Percentiles rank a stretch among this genome's conserved stretches.
These are phyloP conservation scores for Crocidura indochinensis DNA, from an alignment of 2,797 vertebrate species.

Conservation along the genomic window DNA sequence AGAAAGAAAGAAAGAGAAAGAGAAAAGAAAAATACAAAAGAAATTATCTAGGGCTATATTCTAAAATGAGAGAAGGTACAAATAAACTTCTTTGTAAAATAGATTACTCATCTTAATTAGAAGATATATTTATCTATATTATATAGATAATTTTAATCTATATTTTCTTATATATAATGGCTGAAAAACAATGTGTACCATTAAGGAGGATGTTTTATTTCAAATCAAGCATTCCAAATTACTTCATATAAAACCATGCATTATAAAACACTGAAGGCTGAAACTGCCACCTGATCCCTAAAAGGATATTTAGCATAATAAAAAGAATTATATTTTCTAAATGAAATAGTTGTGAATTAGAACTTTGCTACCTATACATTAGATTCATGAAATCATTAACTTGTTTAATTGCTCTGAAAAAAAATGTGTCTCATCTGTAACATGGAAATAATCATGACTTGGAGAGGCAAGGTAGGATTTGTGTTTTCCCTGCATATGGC, in stretches of 20 bases:
- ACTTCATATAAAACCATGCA: neutral
- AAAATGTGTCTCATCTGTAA: neutral
- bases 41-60: neutral
- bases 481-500: no score
- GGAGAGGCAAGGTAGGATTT: no score
- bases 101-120: no score
- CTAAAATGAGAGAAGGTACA: conserved; percentile 29
- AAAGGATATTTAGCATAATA: neutral
- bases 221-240: neutral
- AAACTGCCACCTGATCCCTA: neutral
- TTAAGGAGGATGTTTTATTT: neutral
- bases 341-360: neutral
- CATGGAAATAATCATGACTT: conserved; percentile 11
- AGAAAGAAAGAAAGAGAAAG: no score
- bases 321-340: neutral
- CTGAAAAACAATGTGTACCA: neutral
- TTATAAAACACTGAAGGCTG: neutral
- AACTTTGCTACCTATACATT: neutral
- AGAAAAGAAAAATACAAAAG: no score
- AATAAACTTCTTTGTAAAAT: neutral
- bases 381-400: neutral
- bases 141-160: no score
- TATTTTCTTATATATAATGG: neutral
- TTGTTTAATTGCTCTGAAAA: neutral
- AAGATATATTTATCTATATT: no score